Base-by-base conservation (phyloP, 2,888 invertebrate species). In the Sylvicola cinctus region DNA sequence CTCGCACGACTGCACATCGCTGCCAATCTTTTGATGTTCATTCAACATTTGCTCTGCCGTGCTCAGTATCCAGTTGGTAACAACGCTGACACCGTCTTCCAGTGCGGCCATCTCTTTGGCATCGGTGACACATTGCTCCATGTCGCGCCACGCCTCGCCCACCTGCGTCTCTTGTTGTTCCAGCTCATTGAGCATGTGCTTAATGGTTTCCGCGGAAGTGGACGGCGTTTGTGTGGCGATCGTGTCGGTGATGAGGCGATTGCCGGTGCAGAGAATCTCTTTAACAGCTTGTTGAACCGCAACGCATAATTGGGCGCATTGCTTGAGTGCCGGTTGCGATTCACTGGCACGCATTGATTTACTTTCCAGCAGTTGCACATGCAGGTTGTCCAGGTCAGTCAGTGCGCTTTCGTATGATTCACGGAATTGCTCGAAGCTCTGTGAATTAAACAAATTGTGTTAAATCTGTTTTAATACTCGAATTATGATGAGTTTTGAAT, bases 51-150 rank as follows among this genome's bases (percentile, higher is more conserved):
- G 68, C 52, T 81, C 80, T 2, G 77, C 83, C 33, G 74, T 72
- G 25, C 74, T 76, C 33, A 78, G 52, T 37, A 81, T 74, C 80
- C 80, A 81, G 47, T 75, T 74, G 14, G 74, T 74, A 25, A 81
- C 77, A 52, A 69, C 63, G n/a, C 66, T 62, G 39, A 74, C 68
- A 25, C 72, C 72, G 45, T 68, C 66, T 44, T 72, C 70, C 27
- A 75, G 52, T 25, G 61, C 56, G 36, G 59, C 57, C 40, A 73
- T 60, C 47, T 72, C 70, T 52, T 69, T 68, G 40, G 68, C 65
- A 44, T 66, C 65, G 32, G 65, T 61, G 36, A 71, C 58, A 41
- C 62, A 64, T 40, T 63, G 63, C 41, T 73, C 62, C 49, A 73
- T 58, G 39, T 64, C 63, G 31, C 55, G 50, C 71, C 72, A 73